Conservation (phyloP, 1,140 invertebrate genomes). For the Drosophila auraria region DNA sequence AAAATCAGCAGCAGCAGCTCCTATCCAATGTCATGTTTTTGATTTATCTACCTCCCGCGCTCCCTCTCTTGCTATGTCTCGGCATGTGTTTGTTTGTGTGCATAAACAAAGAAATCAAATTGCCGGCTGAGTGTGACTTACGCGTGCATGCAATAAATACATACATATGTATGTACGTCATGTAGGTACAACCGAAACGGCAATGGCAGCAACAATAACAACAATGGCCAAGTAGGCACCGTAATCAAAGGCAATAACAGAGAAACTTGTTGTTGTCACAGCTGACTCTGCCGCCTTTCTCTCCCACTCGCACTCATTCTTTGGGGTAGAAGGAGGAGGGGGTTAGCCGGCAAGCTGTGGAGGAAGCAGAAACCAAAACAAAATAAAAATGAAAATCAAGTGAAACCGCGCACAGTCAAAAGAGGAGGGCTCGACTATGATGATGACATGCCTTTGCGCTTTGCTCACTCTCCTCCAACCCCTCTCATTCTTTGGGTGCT, state of each 20-base stretch:
- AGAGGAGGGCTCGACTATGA: slow-evolving; percentile 60
- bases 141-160: slow-evolving; percentile 64
- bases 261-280: slow-evolving; percentile 66
- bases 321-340: slow-evolving; percentile 16
- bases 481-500: slow-evolving; percentile 4
- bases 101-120: slow-evolving; percentile 57
- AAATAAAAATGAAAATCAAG: slow-evolving; percentile 57
- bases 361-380: slow-evolving; percentile 65
- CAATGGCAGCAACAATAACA: slow-evolving; percentile 10
- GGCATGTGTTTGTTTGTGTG: slow-evolving; percentile 25
- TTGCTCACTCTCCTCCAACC: slow-evolving; percentile 6
- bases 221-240: slow-evolving; percentile 53
- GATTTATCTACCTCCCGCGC: slow-evolving; percentile 3
- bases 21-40: slow-evolving; percentile 44
- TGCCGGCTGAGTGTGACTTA: slow-evolving; percentile 60
- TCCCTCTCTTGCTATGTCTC: slow-evolving; percentile 3
- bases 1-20: slow-evolving; percentile 17
- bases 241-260: slow-evolving; percentile 64
- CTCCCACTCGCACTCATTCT: slow-evolving; percentile 35
- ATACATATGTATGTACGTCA: slow-evolving; percentile 12
- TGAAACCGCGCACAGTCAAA: slow-evolving; percentile 60
- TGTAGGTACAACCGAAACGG: slow-evolving; percentile 37
- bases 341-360: slow-evolving; percentile 50
- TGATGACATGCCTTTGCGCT: slow-evolving; percentile 55
- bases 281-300: slow-evolving; percentile 58